A percentile compares a stretch with the other conserved stretches of the same genome.
phyloP scores from a whole-genome alignment of 2,888 invertebrate genomes.

The Lysandra coridon region DNA sequence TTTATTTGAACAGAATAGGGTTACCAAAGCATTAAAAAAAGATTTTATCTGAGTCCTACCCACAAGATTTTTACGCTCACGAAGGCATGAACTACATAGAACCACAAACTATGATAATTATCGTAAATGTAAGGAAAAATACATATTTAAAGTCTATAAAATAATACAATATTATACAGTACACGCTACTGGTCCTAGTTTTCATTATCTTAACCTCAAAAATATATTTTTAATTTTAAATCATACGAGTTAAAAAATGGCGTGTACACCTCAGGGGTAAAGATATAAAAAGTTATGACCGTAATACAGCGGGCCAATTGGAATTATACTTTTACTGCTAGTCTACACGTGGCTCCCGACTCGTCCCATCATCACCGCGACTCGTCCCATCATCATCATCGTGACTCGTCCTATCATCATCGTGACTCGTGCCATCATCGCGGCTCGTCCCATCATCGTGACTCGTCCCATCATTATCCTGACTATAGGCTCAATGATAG shows the following conservation, averaged over 20 bases:
- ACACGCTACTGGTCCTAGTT: background rate
- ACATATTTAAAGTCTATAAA: too few species aligned
- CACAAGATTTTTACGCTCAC: too few species aligned
- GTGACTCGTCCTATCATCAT: background rate
- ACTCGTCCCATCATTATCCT: background rate
- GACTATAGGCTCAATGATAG: too few species aligned
- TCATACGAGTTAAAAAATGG: background rate
- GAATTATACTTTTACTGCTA: background rate
- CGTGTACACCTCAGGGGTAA: background rate
- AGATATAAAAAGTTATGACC: constrained; percentile 2
- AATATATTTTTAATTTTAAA: too few species aligned
- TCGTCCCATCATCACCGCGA: background rate
- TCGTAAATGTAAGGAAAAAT: too few species aligned
- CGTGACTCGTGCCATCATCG: too few species aligned
- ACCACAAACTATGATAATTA: too few species aligned
- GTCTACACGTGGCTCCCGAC: background rate
- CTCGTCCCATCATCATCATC: background rate
- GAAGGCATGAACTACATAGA: too few species aligned
- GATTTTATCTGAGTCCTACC: too few species aligned
- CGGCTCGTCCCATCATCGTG: background rate
- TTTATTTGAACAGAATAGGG: too few species aligned
- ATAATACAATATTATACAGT: too few species aligned
- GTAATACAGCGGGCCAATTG: background rate
- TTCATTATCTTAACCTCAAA: background rate
- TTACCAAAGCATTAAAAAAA: too few species aligned